Percentiles rank a stretch among this genome's conserved stretches.
phyloP scores from a whole-genome alignment of 2,888 invertebrate genomes.

The Crepidodera aurea region DNA sequence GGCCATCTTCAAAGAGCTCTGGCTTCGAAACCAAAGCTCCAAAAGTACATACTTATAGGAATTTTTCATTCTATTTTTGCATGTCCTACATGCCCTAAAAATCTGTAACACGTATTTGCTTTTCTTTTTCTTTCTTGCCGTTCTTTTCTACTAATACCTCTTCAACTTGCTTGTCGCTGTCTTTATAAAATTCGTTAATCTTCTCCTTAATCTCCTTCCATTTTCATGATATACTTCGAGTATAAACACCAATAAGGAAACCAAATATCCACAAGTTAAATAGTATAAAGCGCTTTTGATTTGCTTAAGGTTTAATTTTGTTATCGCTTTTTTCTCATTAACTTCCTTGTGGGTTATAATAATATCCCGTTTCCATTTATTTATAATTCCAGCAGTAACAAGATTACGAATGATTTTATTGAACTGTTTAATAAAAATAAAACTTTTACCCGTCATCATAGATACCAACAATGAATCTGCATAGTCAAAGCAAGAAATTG shows the following conservation, averaged over 20 bases:
- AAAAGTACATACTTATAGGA: too few species aligned
- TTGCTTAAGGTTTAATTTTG: not conserved
- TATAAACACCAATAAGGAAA: not conserved
- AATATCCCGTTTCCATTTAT: not conserved
- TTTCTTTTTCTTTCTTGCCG: too few species aligned
- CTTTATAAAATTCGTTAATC: too few species aligned
- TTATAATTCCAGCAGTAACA: not conserved
- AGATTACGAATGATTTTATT: not conserved
- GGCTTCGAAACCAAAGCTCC: too few species aligned
- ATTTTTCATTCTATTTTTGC: too few species aligned
- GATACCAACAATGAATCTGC: not conserved
- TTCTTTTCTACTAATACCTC: too few species aligned
- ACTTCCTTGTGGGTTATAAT: too few species aligned
- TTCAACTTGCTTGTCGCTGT: too few species aligned
- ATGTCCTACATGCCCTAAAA: too few species aligned
- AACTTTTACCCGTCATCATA: not conserved
- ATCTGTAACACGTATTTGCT: too few species aligned
- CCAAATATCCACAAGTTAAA: not conserved
- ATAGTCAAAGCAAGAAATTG: not conserved
- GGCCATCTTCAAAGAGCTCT: too few species aligned
- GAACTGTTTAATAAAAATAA: not conserved
- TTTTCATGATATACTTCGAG: not conserved
- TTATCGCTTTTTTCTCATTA: not conserved
- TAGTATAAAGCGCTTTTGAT: not conserved
- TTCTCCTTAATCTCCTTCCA: too few species aligned